These are phyloP conservation scores for Rosalia funebris DNA, from an alignment of 2,888 invertebrate species.

Conservation along the genomic window DNA sequence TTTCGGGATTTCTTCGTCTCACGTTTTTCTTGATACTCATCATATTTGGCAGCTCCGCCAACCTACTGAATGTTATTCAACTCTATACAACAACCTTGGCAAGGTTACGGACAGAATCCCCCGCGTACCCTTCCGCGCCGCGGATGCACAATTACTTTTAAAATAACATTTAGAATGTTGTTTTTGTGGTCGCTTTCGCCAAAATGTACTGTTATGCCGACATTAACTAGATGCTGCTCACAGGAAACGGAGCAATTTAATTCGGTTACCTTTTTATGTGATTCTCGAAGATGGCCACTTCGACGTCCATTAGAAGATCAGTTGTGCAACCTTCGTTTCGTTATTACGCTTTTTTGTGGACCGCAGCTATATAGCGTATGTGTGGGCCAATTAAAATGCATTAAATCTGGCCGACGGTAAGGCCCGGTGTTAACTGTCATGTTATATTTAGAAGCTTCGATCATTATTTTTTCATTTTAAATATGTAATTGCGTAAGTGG, in stretches of 20 bases:
- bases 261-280: slow-evolving; percentile 14
- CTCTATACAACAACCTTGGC: slow-evolving; percentile 60
- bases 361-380: not conserved
- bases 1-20: too few species aligned
- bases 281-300: slow-evolving; percentile 6
- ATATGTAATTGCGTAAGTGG: too few species aligned
- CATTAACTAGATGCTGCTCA: slow-evolving; percentile 22
- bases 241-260: slow-evolving; percentile 24
- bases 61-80: slow-evolving; percentile 54
- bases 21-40: not conserved
- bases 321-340: slow-evolving; percentile 8
- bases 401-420: too few species aligned
- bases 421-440: too few species aligned
- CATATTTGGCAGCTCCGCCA: slow-evolving; percentile 37
- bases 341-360: not conserved
- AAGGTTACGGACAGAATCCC: slow-evolving; percentile 55
- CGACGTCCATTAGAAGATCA: slow-evolving; percentile 4
- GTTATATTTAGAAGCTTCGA: too few species aligned
- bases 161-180: slow-evolving; percentile 40
- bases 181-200: slow-evolving; percentile 48
- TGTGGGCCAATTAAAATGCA: too few species aligned
- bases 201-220: slow-evolving; percentile 47
- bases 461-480: too few species aligned
- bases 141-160: slow-evolving; percentile 42
- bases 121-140: slow-evolving; percentile 27